Base-by-base conservation (phyloP, 2,113 vertebrate genomes). In the Marcusenius ussheri region DNA sequence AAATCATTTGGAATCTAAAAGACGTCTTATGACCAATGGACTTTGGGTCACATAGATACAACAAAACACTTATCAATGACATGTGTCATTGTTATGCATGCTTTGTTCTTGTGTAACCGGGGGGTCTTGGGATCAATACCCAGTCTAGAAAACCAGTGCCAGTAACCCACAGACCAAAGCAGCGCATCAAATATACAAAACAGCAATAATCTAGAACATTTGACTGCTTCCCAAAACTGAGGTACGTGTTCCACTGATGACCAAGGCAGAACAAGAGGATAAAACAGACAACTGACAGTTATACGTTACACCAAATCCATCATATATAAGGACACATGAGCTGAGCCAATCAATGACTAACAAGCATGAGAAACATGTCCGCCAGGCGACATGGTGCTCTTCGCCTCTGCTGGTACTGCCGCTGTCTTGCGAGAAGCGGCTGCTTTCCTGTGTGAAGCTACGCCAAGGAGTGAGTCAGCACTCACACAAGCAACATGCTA, bases 61-160 rank as follows among this genome's bases (percentile, higher is more conserved):
- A 27, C 49, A 17, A 27, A 87, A 53, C 10, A 51, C 49, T 46
- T 89, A 77, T 62, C 58, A 89, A 51, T 88, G 88, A 89, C 58
- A 88, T 91, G 86, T 88, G 87, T 88, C 89, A 84, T 91, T 88
- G 87, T 89, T 47, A 39, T 56, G 91, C 90, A 90, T 87, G 84
- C 74, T 42, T 42, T 80, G 31, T 42, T 80, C 35, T 90, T 86
- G 77, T 90, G 90, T 92, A 90, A 92, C 46, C 42, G 39, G 89
- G 87, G 89, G 74, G 87, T 77, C 92, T 53, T 90, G 90, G 91
- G 90, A 89, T 88, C 88, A 39, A 90, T 88, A 90, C 91, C 92
- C 92, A 91, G 2, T 90, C 85, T 90, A 91, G 90, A 91, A 15
- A 58, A 42, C 39, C 45, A 31, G n/a, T 88, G 50, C 17, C 7